A percentile compares a stretch with the other conserved stretches of the same genome.
phyloP scores from a whole-genome alignment of 2,113 vertebrate species.

The Gymnogyps californianus region DNA sequence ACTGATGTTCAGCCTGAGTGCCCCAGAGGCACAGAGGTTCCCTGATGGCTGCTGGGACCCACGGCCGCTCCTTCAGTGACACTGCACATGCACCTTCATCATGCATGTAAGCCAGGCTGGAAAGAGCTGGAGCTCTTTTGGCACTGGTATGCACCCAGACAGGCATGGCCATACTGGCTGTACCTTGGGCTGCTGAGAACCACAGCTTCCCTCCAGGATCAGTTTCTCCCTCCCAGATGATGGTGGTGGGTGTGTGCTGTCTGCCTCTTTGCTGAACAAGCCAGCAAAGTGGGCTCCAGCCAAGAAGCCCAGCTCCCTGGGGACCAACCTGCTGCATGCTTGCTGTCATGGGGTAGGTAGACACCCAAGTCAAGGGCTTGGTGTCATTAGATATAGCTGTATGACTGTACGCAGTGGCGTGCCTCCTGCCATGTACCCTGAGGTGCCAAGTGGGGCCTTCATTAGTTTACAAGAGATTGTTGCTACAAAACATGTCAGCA shows the following conservation, averaged over 20 bases:
- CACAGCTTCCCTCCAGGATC: background rate
- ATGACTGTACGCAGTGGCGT: background rate
- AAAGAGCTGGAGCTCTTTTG: background rate
- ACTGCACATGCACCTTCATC: too few species aligned
- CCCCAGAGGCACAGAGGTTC: background rate
- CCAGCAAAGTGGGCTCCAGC: background rate
- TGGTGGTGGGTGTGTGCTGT: rapidly evolving
- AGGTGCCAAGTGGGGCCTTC: background rate
- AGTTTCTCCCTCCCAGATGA: background rate
- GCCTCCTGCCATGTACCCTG: background rate
- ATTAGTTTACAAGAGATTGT: background rate
- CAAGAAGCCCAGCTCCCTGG: background rate
- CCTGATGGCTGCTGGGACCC: background rate
- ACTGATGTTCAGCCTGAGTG: background rate
- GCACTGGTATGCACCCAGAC: background rate
- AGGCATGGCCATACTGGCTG: too few species aligned
- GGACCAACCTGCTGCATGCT: background rate
- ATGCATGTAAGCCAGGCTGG: rapidly evolving
- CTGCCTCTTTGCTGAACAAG: background rate
- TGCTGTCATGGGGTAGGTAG: background rate
- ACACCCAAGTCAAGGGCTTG: background rate
- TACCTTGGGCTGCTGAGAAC: background rate
- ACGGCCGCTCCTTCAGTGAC: rapidly evolving
- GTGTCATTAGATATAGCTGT: background rate
- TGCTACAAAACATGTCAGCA: background rate